Percentiles rank a stretch among this genome's conserved stretches.
These are phyloP conservation scores for Himalopsyche japonica DNA, from an alignment of 2,888 invertebrate genomes.

Conservation along the genomic window DNA sequence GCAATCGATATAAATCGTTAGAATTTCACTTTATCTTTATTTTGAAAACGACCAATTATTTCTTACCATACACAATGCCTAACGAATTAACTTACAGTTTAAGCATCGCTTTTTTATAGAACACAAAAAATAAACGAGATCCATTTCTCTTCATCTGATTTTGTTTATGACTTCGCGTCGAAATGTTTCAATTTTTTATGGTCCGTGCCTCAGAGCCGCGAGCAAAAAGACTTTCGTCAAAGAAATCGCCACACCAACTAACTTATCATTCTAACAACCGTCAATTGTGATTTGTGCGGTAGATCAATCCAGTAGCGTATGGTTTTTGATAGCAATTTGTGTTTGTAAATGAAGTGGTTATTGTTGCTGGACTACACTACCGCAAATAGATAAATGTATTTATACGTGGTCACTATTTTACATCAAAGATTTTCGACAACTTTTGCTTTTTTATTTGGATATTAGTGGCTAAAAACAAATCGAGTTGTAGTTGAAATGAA, in stretches of 20 bases:
- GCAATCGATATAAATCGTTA: no score
- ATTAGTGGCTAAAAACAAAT: not conserved
- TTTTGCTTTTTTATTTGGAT: not conserved
- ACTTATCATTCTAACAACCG: not conserved
- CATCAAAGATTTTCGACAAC: not conserved
- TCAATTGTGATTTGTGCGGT: not conserved
- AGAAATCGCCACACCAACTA: not conserved
- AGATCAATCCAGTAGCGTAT: not conserved
- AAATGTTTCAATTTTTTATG: not conserved
- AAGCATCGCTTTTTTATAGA: not conserved
- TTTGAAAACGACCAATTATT: no score
- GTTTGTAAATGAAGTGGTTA: not conserved
- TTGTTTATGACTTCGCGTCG: not conserved
- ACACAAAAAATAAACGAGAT: not conserved
- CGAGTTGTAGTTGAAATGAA: not conserved
- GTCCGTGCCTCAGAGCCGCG: not conserved
- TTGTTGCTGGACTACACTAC: not conserved
- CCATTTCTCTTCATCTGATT: not conserved
- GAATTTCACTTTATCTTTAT: no score
- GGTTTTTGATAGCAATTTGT: not conserved
- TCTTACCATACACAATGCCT: no score
- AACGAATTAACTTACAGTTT: not conserved
- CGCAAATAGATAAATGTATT: not conserved
- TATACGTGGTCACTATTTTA: not conserved
- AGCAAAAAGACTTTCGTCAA: not conserved